phyloP scores from a whole-genome alignment of 2,888 invertebrate species.

The Tanypteryx hageni region DNA sequence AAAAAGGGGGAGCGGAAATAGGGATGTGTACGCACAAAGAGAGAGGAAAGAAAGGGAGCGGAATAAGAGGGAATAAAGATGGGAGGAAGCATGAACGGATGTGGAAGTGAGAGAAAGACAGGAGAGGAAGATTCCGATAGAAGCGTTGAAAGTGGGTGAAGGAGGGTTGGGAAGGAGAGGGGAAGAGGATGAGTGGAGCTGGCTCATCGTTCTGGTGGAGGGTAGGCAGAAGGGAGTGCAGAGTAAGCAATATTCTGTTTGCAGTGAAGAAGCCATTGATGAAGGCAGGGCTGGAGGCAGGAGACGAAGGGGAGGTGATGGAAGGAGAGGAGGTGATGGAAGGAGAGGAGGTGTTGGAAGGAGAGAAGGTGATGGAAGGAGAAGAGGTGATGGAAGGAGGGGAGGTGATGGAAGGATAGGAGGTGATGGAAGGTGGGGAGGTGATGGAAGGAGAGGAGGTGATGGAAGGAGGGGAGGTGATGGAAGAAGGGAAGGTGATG shows the following conservation, averaged over 20 bases:
- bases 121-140: background rate
- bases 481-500: no score
- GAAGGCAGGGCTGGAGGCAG: background rate
- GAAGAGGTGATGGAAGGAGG: background rate
- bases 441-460: no score
- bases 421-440: no score
- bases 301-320: background rate
- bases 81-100: no score
- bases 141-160: background rate
- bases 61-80: no score
- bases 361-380: background rate
- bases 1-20: no score
- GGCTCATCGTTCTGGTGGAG: background rate
- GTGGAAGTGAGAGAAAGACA: background rate
- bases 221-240: background rate
- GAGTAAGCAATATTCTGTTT: constrained; percentile 47
- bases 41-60: no score
- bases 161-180: background rate
- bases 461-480: background rate
- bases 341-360: background rate
- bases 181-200: background rate
- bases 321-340: background rate
- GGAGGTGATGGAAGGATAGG: no score
- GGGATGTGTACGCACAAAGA: no score
- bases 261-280: constrained; percentile 39